Evolutionary conservation across 2,797 vertebrate genomes (phyloP).

Genomic region (Coilia nasus): DNA sequence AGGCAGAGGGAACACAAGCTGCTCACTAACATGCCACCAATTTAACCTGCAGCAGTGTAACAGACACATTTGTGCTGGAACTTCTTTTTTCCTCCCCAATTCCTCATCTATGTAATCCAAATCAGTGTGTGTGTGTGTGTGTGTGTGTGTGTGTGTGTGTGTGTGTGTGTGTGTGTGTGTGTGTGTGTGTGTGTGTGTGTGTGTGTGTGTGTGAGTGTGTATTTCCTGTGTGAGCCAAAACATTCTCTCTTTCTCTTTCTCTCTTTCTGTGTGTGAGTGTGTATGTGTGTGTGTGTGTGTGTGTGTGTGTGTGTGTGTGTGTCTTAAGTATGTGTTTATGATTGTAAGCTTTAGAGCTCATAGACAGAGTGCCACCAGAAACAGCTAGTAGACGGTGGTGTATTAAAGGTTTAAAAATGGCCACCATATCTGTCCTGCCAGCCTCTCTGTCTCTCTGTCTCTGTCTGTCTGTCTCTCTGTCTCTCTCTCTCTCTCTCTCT

Average conservation of each 20-base stretch:
- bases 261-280: slow-evolving; percentile 25
- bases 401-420: not conserved
- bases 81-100: not conserved
- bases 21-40: slow-evolving; percentile 60
- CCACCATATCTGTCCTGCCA: not conserved
- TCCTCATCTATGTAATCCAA: slow-evolving; percentile 21
- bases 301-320: slow-evolving; percentile 21
- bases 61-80: slow-evolving; percentile 45
- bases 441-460: no score
- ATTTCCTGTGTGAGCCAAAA: not conserved
- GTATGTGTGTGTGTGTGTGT: slow-evolving; percentile 24
- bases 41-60: slow-evolving; percentile 64
- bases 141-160: not conserved
- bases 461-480: no score
- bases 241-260: no score
- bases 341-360: not conserved
- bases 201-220: slow-evolving; percentile 3
- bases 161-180: not conserved
- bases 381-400: not conserved
- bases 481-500: no score
- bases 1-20: slow-evolving; percentile 46
- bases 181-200: not conserved
- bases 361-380: not conserved
- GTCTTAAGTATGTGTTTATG: not conserved
- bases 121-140: slow-evolving; percentile 22